Conservation (phyloP, 1,140 invertebrate genomes). For the Myzus persicae region DNA sequence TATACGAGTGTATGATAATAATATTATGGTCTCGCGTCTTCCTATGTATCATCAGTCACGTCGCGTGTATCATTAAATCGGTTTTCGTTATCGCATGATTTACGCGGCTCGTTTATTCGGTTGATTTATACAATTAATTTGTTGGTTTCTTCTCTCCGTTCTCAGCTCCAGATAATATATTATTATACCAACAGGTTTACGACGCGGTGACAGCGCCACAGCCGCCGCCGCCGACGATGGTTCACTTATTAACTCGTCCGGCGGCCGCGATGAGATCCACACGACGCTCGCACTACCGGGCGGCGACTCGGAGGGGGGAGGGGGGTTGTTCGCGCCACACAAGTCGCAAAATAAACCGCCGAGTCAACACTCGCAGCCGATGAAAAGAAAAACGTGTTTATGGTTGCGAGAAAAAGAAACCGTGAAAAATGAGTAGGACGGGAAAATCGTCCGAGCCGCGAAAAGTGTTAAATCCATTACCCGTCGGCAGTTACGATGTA, state of each 20-base stretch:
- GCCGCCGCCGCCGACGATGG: background rate
- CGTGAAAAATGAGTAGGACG: background rate
- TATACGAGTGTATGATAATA: background rate
- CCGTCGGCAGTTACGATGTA: no score
- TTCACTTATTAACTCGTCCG: conserved; percentile 38
- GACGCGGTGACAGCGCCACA: background rate
- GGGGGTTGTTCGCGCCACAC: background rate
- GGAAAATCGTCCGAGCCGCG: no score
- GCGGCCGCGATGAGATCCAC: background rate
- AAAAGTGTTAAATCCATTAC: no score
- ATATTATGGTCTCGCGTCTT: background rate
- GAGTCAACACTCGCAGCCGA: background rate
- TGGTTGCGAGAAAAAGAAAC: no score
- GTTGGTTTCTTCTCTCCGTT: background rate
- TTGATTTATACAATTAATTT: conserved; percentile 38
- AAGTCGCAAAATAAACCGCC: background rate
- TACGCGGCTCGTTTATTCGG: background rate
- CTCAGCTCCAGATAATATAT: background rate
- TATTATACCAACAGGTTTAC: conserved; percentile 25
- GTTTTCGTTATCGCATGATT: conserved; percentile 18
- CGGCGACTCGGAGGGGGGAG: background rate
- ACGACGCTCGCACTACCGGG: background rate
- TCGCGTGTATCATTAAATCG: background rate
- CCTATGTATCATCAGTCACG: background rate
- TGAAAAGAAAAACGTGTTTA: background rate